Percentiles rank a stretch among this genome's conserved stretches.
These are phyloP conservation scores for Bombus cullumanus DNA, from an alignment of 1,140 invertebrate species.

Conservation along the genomic window DNA sequence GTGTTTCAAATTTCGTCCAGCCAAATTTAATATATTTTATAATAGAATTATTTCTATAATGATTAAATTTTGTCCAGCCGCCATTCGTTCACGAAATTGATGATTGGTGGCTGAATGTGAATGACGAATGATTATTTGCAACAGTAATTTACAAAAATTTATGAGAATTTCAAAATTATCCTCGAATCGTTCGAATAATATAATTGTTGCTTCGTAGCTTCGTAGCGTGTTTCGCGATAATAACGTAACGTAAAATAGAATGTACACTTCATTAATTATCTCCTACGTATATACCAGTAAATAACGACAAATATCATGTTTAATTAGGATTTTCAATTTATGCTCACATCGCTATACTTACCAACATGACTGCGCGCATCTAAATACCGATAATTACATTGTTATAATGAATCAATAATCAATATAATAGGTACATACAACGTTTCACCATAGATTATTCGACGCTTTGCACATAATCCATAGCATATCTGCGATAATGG, in stretches of 20 bases:
- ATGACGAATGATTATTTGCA: too few relatives aligned
- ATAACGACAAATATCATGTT: background rate
- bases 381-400: background rate
- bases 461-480: background rate
- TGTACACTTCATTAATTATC: background rate
- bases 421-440: background rate
- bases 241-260: too few relatives aligned
- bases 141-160: too few relatives aligned
- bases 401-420: background rate
- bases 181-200: too few relatives aligned
- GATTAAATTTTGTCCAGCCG: too few relatives aligned
- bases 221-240: too few relatives aligned
- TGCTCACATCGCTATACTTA: background rate
- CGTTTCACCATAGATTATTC: background rate
- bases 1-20: background rate
- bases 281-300: background rate
- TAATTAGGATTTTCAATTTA: constrained; percentile 2
- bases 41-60: too few relatives aligned
- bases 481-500: background rate
- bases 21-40: background rate
- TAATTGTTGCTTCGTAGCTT: too few relatives aligned
- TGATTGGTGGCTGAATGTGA: too few relatives aligned
- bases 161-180: too few relatives aligned
- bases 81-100: too few relatives aligned
- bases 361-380: background rate